phyloP scores from a whole-genome alignment of 1,140 invertebrate genomes.

The Physella acuta region DNA sequence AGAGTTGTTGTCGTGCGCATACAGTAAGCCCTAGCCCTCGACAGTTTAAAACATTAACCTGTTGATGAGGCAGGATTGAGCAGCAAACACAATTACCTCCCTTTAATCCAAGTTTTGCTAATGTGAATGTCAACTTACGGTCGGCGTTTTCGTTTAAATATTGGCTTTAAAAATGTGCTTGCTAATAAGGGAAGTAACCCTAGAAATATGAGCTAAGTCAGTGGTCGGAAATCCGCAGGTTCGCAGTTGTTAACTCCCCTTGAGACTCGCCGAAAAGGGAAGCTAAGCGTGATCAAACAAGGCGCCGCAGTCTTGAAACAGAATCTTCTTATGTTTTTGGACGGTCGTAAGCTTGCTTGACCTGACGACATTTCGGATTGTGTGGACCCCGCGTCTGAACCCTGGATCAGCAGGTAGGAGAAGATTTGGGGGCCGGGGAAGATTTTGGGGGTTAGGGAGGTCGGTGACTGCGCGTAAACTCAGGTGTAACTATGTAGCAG shows the following conservation, averaged over 20 bases:
- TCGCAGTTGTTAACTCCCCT: not conserved
- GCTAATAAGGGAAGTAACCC: too few species aligned
- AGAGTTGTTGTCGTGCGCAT: too few species aligned
- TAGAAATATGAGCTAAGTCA: not conserved
- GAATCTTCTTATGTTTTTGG: not conserved
- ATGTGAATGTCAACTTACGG: too few species aligned
- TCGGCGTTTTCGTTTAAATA: too few species aligned
- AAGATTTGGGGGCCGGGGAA: not conserved
- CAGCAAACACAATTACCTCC: too few species aligned
- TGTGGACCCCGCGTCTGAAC: not conserved
- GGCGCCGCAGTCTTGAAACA: not conserved
- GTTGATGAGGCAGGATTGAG: too few species aligned
- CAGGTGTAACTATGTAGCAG: not conserved
- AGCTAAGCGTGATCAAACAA: not conserved
- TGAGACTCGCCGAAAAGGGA: not conserved
- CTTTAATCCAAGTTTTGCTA: too few species aligned
- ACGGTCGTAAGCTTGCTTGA: not conserved
- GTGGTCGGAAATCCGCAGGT: not conserved
- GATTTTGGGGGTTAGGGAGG: not conserved
- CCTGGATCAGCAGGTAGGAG: not conserved
- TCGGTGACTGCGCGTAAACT: not conserved
- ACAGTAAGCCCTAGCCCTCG: too few species aligned
- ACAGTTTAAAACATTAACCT: too few species aligned
- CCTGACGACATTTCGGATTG: conserved; percentile 3
- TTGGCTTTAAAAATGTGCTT: too few species aligned